Evolutionary conservation across 2,797 vertebrate species (phyloP).

Genomic region (Lycodopsis pacificus): DNA sequence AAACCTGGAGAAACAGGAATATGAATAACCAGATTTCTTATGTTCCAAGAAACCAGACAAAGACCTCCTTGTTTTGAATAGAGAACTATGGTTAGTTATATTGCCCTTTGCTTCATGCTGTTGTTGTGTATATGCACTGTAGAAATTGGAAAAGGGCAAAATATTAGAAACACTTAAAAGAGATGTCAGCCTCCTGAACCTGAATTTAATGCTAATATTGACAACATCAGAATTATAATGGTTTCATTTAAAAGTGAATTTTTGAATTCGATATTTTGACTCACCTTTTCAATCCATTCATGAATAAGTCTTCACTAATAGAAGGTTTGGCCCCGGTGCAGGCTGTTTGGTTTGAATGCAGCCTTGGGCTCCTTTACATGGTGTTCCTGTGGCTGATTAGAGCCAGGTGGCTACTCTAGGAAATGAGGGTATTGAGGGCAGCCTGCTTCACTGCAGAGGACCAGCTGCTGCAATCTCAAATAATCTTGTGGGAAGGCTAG

Average conservation of each 20-base stretch:
- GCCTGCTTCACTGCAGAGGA: slow-evolving; percentile 55
- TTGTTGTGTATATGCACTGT: neutral
- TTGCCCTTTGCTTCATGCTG: no score
- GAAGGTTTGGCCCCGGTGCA: slow-evolving; percentile 28
- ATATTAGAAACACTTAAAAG: neutral
- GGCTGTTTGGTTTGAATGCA: slow-evolving; percentile 49
- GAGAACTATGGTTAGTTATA: no score
- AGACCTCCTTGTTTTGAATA: no score
- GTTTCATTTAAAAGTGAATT: neutral
- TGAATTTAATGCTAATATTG: neutral
- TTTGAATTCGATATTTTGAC: neutral
- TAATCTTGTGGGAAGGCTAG: slow-evolving; percentile 70
- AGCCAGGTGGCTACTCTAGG: slow-evolving; percentile 74
- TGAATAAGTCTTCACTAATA: slow-evolving; percentile 37
- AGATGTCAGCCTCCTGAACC: neutral
- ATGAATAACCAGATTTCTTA: no score
- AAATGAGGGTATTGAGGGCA: slow-evolving; percentile 62
- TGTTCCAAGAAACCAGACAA: no score
- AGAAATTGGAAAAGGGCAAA: neutral
- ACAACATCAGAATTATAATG: neutral
- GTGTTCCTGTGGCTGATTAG: slow-evolving; percentile 76
- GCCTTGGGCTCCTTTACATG: slow-evolving; percentile 65
- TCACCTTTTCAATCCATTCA: slow-evolving; percentile 23
- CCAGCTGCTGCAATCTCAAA: slow-evolving; percentile 68
- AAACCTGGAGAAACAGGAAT: no score